phyloP scores from a whole-genome alignment of 2,113 vertebrate species.

The Paraplagusia blochii region DNA sequence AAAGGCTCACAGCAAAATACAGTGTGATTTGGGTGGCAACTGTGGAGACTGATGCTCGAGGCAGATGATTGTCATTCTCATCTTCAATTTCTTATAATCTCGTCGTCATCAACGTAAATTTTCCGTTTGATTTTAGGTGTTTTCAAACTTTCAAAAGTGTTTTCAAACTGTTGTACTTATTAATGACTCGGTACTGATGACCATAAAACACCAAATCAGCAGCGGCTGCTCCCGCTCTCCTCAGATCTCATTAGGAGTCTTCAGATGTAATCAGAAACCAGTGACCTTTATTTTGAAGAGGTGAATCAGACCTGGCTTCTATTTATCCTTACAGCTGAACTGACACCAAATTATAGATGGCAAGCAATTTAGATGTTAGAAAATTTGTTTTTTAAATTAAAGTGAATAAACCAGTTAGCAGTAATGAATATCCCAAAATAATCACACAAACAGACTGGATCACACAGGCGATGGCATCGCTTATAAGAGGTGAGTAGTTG shows the following conservation, averaged over 20 bases:
- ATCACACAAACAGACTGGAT: conserved; percentile 1
- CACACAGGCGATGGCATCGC: neutral
- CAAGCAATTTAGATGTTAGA: neutral
- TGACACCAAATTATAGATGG: conserved; percentile 20
- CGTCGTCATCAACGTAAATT: too few species aligned
- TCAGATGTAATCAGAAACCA: conserved; percentile 43
- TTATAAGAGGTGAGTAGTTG: conserved; percentile 11
- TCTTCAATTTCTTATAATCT: too few species aligned
- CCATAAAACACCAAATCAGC: conserved; percentile 10
- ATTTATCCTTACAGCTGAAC: conserved; percentile 8
- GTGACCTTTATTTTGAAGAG: conserved; percentile 53
- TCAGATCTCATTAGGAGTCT: conserved; percentile 55
- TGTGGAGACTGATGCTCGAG: too few species aligned
- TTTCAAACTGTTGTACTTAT: neutral
- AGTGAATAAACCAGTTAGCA: too few species aligned
- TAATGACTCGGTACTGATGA: conserved; percentile 4
- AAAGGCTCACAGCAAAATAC: too few species aligned
- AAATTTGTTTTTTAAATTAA: neutral
- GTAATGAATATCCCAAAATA: neutral
- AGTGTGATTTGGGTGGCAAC: too few species aligned
- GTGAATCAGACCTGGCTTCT: conserved; percentile 28
- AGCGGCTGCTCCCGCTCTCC: conserved; percentile 12
- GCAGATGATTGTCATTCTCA: too few species aligned
- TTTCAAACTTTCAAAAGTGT: neutral
- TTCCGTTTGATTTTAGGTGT: neutral